Evolutionary conservation across 2,888 invertebrate species (phyloP), one percentile per base, ranked within the genome.

Genomic region (Epinotia nisella): DNA sequence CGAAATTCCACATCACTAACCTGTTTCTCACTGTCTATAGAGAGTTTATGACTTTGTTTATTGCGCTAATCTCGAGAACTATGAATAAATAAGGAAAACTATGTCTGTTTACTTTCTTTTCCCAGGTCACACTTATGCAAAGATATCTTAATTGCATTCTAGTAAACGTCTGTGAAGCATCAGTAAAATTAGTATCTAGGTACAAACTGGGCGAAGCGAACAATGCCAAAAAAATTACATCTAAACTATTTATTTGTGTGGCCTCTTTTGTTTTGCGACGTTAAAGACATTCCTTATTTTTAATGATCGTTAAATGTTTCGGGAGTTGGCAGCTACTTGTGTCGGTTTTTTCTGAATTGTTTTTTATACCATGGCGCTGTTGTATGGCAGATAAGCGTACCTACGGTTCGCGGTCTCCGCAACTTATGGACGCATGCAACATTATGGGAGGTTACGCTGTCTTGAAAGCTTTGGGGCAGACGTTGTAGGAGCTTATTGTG

Each of bases 1-100:
- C 58, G 45, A 45, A 68, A 68, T 59, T 66, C 56, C 66, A 66
- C 66, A 41, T 66, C 56, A 66, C 55, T 56, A 56, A 66, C 55
- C 55, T 56, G 5, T 24, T 21, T 56, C 41, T 21, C 39, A 41
- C 19, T 53, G n/a, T 51, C 15, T 39, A 9, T 15, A 39, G 39
- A 29, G 35, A 49, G 62, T 55, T 65, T 24, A 55, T 56, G 39
- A 2, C 56, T 65, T 65, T 66, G 66, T 66, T 66, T 66, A 21
- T 55, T 13, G 45, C 19, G 11, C 9, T 65, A 65, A 55, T 55
- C 21, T 56, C 39, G 15, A 24, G 11, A 64, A 64, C 64, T 55
- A 35, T 19, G 19, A 10, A 9, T 39, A 10, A 19, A 39, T 24
- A 9, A 49, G 29, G 61, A 45, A 3, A 41, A 7, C 21, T 41